These are phyloP conservation scores for Cepaea nemoralis DNA, from an alignment of 1,140 invertebrate genomes.

Conservation along the genomic window DNA sequence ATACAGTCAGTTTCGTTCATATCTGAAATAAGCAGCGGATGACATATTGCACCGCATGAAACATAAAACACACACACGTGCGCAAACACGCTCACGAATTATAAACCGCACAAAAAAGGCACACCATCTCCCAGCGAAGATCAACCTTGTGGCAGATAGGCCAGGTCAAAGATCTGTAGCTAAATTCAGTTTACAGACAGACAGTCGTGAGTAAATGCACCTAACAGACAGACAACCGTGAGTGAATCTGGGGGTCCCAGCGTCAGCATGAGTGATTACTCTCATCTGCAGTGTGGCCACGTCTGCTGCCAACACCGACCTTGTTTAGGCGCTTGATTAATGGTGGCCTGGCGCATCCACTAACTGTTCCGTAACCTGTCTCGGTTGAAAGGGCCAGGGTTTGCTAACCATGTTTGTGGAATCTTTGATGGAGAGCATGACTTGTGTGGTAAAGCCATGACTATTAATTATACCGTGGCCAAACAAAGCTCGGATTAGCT, in stretches of 20 bases:
- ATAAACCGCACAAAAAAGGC: too few species aligned
- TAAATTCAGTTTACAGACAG: too few species aligned
- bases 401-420: conserved; percentile 9
- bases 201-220: too few species aligned
- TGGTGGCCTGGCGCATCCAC: neutral
- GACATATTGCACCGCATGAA: neutral
- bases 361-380: neutral
- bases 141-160: too few species aligned
- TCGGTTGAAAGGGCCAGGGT: neutral
- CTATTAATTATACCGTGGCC: conserved; percentile 6
- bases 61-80: too few species aligned
- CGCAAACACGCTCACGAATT: too few species aligned
- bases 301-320: neutral
- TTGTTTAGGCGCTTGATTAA: conserved; percentile 11
- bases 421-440: neutral
- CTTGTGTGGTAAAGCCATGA: neutral
- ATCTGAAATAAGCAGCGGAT: neutral
- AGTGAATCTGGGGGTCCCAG: too few species aligned
- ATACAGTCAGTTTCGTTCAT: neutral
- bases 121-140: too few species aligned
- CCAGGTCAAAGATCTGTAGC: too few species aligned
- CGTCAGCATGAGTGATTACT: too few species aligned
- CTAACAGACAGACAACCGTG: too few species aligned
- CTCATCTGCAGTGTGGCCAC: neutral
- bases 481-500: conserved; percentile 7